Evolutionary conservation across 2,113 vertebrate species (phyloP).

Genomic region (Dolichallabes microphthalmus): DNA sequence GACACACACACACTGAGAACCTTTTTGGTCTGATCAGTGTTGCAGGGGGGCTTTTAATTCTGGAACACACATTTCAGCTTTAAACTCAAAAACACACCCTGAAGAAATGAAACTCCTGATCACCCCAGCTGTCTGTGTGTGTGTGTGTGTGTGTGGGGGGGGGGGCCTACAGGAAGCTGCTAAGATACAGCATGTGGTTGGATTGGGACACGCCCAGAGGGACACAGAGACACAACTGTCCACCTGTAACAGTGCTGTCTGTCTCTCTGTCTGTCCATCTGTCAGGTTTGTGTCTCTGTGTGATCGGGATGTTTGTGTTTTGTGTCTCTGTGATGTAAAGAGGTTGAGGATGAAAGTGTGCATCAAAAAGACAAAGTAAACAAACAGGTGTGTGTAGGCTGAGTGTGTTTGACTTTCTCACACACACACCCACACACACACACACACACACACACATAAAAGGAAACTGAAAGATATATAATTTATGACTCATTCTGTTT

Average conservation of each 20-base stretch:
- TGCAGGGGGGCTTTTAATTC: neutral
- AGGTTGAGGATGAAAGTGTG: neutral
- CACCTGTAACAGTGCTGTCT: neutral
- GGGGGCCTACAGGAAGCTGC: neutral
- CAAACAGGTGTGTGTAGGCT: neutral
- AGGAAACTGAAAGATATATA: neutral
- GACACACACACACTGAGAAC: neutral
- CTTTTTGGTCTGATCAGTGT: neutral
- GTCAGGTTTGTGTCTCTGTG: neutral
- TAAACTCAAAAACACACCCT: neutral
- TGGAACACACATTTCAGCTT: neutral
- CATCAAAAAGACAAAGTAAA: slow-evolving; percentile 1
- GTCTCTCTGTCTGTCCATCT: neutral
- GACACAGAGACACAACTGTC: neutral
- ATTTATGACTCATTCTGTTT: neutral
- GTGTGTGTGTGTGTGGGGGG: neutral
- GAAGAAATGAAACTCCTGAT: neutral
- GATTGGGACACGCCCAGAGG: neutral
- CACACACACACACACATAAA: neutral
- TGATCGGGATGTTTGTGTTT: neutral
- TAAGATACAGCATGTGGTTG: neutral
- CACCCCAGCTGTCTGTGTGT: neutral
- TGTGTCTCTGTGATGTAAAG: neutral
- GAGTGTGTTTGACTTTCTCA: neutral
- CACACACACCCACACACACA: neutral